Evolutionary conservation across 2,797 vertebrate genomes (phyloP), one percentile per base, ranked within the genome.

Genomic region (Cygnus olor): DNA sequence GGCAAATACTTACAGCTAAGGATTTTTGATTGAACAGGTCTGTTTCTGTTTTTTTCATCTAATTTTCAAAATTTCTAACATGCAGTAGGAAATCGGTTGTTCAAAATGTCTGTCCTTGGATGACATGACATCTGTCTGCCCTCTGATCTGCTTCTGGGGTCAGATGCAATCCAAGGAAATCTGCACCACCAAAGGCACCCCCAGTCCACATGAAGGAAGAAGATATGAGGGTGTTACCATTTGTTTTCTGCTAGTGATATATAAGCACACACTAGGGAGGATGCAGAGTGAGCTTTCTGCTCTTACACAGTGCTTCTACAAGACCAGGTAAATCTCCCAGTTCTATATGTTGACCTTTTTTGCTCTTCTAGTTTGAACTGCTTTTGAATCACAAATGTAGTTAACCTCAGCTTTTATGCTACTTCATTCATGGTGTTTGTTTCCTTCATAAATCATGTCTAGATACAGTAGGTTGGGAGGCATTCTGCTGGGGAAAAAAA

Each of bases 401-500:
- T 2, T 80, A 84, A 68, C 1, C 4, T 57, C 40, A 54, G 10
- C 13, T 54, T 85, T 68, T 74, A 17, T 44, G n/a, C 70, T 34
- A 61, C 17, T 9, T 42, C 30, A 70, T 36, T 68, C 16, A 38
- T 13, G 30, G n/a, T 51, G 6, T 38, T 51, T 57, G 19, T 65
- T 38, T 61, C 17, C 51, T 89, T 91, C 71, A 82, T 73, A 87
- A 78, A 77, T 4, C n/a, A 47, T 8, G 22, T 3, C 15, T 45
- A n/a, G 22, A 56, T 84, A 70, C 42, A 70, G 30, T 27, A 80
- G 45, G 76, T n/a, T 30, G 70, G 68, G 60, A 81, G 18, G 6
- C 24, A 17, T 77, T 68, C 44, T 87, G 8, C 40, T 90, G 68
- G 93, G 78, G 90, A 94, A 88, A 20, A 24, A 51, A 51, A 49